Percentiles rank a stretch among this genome's conserved stretches.
phyloP scores from a whole-genome alignment of 2,797 vertebrate genomes.

The Chanos chanos region DNA sequence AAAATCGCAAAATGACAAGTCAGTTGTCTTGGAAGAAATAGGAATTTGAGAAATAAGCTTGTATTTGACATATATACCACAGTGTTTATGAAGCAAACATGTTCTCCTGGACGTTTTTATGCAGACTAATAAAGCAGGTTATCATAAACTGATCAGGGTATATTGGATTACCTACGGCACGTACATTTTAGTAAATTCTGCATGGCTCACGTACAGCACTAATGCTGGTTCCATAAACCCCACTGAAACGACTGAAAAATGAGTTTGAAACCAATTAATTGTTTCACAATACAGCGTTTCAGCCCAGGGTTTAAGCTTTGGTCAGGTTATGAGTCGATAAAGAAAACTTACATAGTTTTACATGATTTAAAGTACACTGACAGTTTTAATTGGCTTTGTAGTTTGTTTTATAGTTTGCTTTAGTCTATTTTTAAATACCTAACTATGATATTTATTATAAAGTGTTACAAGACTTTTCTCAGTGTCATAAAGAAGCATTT shows the following conservation, averaged over 20 bases:
- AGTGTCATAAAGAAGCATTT: conserved; percentile 25
- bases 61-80: too few species aligned
- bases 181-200: too few species aligned
- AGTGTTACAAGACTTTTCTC: conserved; percentile 24
- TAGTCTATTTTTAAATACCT: conserved; percentile 6
- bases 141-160: too few species aligned
- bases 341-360: conserved; percentile 47
- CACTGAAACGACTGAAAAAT: conserved; percentile 25
- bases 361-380: conserved; percentile 33
- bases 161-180: too few species aligned
- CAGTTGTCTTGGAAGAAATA: too few species aligned
- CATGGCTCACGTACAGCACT: not conserved
- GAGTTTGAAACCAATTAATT: not conserved
- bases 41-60: too few species aligned
- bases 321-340: conserved; percentile 32
- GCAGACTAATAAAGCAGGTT: too few species aligned
- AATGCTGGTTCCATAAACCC: not conserved
- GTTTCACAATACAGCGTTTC: not conserved
- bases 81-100: too few species aligned
- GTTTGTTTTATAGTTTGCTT: conserved; percentile 36
- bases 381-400: conserved; percentile 44
- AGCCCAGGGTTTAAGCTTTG: conserved; percentile 8
- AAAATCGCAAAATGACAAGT: too few species aligned
- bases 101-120: too few species aligned
- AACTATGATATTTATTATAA: conserved; percentile 24